Percentiles rank a stretch among this genome's conserved stretches.
Evolutionary conservation across 2,797 vertebrate genomes (phyloP).

Genomic region (Chaetophractus vellerosus): DNA sequence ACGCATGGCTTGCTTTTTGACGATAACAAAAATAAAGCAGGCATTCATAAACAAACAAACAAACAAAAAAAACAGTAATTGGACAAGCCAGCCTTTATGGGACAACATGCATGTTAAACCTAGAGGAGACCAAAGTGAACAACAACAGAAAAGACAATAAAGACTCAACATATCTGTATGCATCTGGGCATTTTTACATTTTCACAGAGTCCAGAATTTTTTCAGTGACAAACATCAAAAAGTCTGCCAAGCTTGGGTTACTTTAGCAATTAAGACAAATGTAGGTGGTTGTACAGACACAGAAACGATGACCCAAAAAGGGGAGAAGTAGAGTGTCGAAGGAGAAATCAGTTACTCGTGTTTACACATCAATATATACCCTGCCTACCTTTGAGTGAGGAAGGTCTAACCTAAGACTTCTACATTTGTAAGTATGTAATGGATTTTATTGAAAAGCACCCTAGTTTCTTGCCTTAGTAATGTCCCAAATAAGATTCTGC

Average conservation of each 20-base stretch:
- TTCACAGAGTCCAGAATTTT: background rate
- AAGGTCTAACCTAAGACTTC: too few species aligned
- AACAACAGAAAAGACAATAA: too few species aligned
- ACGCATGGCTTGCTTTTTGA: background rate
- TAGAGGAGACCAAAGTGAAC: background rate
- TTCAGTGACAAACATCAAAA: background rate
- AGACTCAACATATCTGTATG: background rate
- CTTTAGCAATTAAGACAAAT: background rate
- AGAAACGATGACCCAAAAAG: background rate
- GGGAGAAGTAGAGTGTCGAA: rapidly evolving
- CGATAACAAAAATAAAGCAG: background rate
- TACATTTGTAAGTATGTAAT: too few species aligned
- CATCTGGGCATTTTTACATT: background rate
- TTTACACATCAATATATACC: rapidly evolving
- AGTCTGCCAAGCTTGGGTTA: background rate
- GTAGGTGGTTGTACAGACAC: background rate
- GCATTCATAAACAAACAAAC: background rate
- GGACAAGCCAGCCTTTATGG: background rate
- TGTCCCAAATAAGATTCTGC: background rate
- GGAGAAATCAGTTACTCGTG: background rate
- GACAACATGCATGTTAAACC: background rate
- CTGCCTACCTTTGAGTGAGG: background rate
- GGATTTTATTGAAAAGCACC: background rate
- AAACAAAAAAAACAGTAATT: too few species aligned
- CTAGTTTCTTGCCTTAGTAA: background rate